Conservation (phyloP, 2,888 invertebrate genomes). For the Aleiodes testaceus region DNA sequence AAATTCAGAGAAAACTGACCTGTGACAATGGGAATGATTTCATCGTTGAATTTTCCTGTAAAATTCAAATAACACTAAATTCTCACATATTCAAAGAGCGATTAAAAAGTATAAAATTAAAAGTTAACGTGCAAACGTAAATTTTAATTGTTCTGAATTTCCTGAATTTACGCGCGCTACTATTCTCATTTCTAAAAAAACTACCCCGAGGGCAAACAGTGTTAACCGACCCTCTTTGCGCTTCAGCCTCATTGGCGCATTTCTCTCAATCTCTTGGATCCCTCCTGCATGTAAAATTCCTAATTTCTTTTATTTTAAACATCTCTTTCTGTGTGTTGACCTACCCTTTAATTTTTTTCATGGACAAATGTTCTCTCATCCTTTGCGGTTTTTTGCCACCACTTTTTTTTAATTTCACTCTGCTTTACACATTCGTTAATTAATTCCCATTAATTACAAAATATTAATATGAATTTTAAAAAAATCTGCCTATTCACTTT, state of each 20-base stretch:
- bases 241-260: conserved; percentile 63
- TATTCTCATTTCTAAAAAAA: conserved; percentile 65
- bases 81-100: not conserved
- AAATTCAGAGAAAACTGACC: no score
- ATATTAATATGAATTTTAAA: not conserved
- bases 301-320: conserved; percentile 37
- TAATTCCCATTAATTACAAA: conserved; percentile 2
- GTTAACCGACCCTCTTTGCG: conserved; percentile 67
- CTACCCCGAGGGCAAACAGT: conserved; percentile 67
- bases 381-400: not conserved
- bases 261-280: conserved; percentile 45
- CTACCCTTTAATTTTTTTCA: conserved; percentile 40
- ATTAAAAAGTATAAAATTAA: not conserved
- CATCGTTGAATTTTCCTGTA: no score
- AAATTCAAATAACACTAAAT: no score
- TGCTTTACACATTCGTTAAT: conserved; percentile 19
- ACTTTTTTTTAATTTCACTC: conserved; percentile 18
- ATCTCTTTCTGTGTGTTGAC: conserved; percentile 29
- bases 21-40: no score
- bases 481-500: no score
- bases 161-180: conserved; percentile 70
- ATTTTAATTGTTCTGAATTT: conserved; percentile 49
- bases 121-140: not conserved
- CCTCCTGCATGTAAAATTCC: conserved; percentile 45
- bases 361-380: conserved; percentile 13